These are phyloP conservation scores for Psephotus haematonotus DNA, from an alignment of 2,113 vertebrate species.

Conservation along the genomic window DNA sequence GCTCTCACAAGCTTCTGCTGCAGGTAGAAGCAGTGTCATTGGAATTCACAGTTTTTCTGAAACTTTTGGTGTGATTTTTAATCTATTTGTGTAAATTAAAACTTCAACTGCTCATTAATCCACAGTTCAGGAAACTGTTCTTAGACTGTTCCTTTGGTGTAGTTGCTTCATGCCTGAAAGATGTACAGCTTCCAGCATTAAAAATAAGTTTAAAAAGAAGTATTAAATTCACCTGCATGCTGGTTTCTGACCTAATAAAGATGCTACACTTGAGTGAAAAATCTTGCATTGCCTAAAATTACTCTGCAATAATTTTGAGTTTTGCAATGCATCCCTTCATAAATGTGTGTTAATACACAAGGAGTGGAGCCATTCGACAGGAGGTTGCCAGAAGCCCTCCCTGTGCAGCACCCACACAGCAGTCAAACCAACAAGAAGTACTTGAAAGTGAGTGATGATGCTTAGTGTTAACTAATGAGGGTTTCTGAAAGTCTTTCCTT, in stretches of 20 bases:
- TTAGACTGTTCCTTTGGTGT: background rate
- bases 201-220: background rate
- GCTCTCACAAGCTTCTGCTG: background rate
- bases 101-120: background rate
- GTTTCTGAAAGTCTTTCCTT: background rate
- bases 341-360: background rate
- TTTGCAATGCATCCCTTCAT: background rate
- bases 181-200: background rate
- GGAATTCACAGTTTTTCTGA: background rate
- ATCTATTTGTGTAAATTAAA: background rate
- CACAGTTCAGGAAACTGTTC: background rate
- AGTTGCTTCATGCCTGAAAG: background rate
- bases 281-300: background rate
- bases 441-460: background rate
- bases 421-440: background rate
- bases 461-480: background rate
- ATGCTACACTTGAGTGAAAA: background rate
- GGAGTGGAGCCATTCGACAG: background rate
- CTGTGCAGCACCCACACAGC: background rate
- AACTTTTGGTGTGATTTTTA: background rate
- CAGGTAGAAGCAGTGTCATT: background rate
- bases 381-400: background rate
- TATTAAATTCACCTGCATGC: background rate
- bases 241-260: slow-evolving; percentile 13
- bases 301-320: background rate